These are phyloP conservation scores for Parambassis ranga DNA, from an alignment of 2,797 vertebrate genomes.

Conservation along the genomic window DNA sequence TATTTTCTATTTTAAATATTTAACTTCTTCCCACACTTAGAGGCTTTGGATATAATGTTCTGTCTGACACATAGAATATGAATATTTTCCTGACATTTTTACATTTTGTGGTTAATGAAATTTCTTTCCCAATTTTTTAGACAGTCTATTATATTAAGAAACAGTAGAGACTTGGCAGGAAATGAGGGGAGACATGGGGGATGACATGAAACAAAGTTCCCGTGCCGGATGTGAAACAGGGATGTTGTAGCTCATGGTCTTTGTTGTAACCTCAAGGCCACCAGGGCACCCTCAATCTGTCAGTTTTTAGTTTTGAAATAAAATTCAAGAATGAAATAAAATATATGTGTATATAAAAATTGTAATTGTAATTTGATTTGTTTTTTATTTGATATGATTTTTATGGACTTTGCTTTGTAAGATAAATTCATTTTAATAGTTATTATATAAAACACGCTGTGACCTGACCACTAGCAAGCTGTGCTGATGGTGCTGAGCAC, in stretches of 20 bases:
- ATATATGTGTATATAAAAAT: neutral
- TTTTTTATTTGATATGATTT: no score
- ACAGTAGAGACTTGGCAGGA: neutral
- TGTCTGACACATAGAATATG: neutral
- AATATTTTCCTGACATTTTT: neutral
- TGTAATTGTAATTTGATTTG: no score
- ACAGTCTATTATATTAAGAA: no score
- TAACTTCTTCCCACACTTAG: slow-evolving; percentile 23
- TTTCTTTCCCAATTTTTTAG: no score
- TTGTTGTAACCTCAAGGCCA: neutral
- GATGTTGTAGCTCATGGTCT: neutral
- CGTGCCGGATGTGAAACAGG: neutral
- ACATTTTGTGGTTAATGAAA: no score
- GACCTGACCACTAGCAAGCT: no score
- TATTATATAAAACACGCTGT: no score
- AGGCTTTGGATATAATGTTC: neutral
- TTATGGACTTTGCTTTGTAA: no score
- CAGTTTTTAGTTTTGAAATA: neutral
- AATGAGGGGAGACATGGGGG: neutral
- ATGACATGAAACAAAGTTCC: neutral
- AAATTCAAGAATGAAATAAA: neutral
- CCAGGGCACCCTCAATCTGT: neutral
- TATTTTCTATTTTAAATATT: slow-evolving; percentile 54
- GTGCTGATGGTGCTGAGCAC: no score
- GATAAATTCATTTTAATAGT: no score